Percentiles rank a stretch among this genome's conserved stretches.
Conservation (phyloP, 2,888 invertebrate genomes). For the Nomada goodeniana region DNA sequence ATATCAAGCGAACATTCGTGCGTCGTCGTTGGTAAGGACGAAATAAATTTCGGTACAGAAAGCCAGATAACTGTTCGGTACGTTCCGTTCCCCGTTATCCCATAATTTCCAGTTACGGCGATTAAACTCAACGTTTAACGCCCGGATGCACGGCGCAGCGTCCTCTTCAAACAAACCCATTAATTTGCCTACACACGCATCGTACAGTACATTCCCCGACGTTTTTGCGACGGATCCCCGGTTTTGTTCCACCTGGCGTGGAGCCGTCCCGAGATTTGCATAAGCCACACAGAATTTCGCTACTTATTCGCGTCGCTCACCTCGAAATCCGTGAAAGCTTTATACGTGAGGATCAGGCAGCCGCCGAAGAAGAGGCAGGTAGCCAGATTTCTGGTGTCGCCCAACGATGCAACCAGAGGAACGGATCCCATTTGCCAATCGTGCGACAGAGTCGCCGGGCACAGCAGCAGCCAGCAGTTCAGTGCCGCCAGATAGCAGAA, state of each 20-base stretch:
- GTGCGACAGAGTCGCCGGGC: constrained; percentile 91
- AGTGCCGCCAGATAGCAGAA: constrained; percentile 93
- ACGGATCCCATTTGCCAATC: constrained; percentile 97
- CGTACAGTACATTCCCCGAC: neutral
- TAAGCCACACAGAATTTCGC: constrained; percentile 3
- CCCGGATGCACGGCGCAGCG: no score
- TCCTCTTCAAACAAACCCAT: no score
- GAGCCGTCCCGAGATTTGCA: neutral
- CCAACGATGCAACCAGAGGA: constrained; percentile 89
- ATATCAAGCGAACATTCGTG: no score
- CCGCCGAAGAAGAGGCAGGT: constrained; percentile 89
- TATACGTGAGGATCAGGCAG: constrained; percentile 87
- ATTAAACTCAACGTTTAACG: neutral
- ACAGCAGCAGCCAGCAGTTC: constrained; percentile 93
- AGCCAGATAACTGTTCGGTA: no score
- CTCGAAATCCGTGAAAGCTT: constrained; percentile 89
- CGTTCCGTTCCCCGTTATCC: neutral
- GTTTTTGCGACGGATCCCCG: neutral
- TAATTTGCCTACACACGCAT: neutral
- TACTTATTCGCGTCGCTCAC: constrained; percentile 83
- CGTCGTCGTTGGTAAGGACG: no score
- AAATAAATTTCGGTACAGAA: no score
- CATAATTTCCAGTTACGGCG: neutral
- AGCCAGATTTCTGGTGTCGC: constrained; percentile 90
- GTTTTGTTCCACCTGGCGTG: neutral